Base-by-base conservation (phyloP, 1,140 invertebrate genomes). In the Drosophila carrolli region DNA sequence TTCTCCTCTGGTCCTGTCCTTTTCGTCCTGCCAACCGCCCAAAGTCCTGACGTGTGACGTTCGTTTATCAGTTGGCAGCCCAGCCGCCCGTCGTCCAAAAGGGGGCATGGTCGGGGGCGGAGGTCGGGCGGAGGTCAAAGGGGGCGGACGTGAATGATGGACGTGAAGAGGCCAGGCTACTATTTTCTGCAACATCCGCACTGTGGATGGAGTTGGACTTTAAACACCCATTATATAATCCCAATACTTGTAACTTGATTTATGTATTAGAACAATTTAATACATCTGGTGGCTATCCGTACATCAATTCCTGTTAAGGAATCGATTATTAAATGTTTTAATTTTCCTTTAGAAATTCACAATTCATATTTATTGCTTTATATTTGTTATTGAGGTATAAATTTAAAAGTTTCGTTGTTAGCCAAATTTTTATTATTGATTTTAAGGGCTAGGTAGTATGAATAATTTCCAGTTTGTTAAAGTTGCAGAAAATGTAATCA, bases 21-120 rank as follows among this genome's bases (percentile, higher is more conserved):
- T 37, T 53, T 53, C 50, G 65, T 68, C 65, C 61, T 66, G 65
- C 46, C 47, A 74, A 41, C 73, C 57, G 48, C 60, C 60, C 80
- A 55, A 56, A 73, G 77, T 75, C 73, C 82, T 86, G 83, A 86
- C 75, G 75, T 86, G 82, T 81, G 82, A 86, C 82, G 82, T 86
- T 85, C 82, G 82, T 81, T 86, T 86, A 86, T 86, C 82, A 86
- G 82, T 86, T 77, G 74, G 61, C 75, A 75, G 68, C 37, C 50
- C 75, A 75, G 68, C 29, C 50, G 44, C 48, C 61, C 56, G 23
- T 51, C 43, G 56, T 59, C 55, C 65, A 68, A 10, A 40, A 23
- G 37, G 37, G 37, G 54, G 54, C 37, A 27, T 41, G 38, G 54
- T 41, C 23, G 40, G 62, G 50, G 19, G 35, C 60, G 44, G n/a